These are phyloP conservation scores for Drosophila asahinai DNA, from an alignment of 1,140 invertebrate species.

Conservation along the genomic window DNA sequence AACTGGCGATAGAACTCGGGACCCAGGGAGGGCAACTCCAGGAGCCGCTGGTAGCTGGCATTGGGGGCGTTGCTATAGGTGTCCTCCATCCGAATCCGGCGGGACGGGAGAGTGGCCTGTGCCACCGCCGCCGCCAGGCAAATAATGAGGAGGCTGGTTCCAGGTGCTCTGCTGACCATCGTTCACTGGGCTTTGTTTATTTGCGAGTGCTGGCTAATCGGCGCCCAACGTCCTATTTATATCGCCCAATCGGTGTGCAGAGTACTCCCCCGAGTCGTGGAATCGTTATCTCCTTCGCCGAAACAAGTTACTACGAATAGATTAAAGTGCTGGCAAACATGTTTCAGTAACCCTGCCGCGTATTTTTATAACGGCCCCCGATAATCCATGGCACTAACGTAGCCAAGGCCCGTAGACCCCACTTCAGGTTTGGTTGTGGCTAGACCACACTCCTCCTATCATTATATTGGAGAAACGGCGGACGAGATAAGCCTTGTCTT, in stretches of 20 bases:
- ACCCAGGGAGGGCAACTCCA: constrained; percentile 45
- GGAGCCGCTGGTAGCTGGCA: constrained; percentile 14
- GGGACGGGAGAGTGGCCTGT: background rate
- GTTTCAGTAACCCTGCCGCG: constrained; percentile 3
- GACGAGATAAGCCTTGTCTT: background rate
- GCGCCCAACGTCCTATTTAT: background rate
- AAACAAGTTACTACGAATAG: constrained; percentile 16
- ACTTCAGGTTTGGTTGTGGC: background rate
- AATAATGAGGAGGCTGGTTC: background rate
- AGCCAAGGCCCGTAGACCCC: background rate
- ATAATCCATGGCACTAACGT: background rate
- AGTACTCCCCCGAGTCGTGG: constrained; percentile 6
- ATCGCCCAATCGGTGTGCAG: background rate
- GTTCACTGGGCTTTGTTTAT: background rate
- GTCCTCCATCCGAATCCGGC: background rate
- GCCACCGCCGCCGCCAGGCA: background rate
- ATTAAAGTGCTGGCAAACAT: constrained; percentile 3
- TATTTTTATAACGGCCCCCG: constrained; percentile 8
- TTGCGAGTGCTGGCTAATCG: constrained; percentile 2
- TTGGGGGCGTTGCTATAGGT: background rate
- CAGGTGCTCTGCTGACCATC: constrained; percentile 7
- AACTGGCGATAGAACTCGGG: constrained; percentile 43
- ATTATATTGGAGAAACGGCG: too few relatives aligned
- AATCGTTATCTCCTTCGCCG: constrained; percentile 8
- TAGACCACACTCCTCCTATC: background rate